Percentiles rank a stretch among this genome's conserved stretches.
These are phyloP conservation scores for Macrophya alboannulata DNA, from an alignment of 2,888 invertebrate species.

Conservation along the genomic window DNA sequence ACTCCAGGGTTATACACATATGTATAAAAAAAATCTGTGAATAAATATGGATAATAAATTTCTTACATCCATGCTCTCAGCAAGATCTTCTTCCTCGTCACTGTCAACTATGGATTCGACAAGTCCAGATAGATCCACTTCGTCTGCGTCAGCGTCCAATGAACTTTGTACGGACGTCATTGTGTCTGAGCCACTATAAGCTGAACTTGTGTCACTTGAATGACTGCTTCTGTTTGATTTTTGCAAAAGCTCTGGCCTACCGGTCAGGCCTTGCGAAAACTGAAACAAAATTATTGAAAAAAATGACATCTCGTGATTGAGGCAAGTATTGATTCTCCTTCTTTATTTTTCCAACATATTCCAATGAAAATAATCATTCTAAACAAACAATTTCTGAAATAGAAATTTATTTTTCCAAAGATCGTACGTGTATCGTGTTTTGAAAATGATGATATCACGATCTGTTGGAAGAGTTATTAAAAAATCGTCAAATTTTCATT, in stretches of 20 bases:
- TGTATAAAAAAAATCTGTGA: neutral
- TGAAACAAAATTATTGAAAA: conserved; percentile 64
- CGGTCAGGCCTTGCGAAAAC: conserved; percentile 79
- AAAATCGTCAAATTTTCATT: neutral
- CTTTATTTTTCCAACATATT: neutral
- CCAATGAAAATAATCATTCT: too few relatives aligned
- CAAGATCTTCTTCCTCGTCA: conserved; percentile 96
- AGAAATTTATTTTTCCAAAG: too few relatives aligned
- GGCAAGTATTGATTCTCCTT: neutral
- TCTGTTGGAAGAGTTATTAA: neutral
- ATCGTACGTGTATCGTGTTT: too few relatives aligned
- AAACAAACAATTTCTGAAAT: too few relatives aligned
- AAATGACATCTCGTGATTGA: neutral
- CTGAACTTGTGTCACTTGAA: conserved; percentile 97
- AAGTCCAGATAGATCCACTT: conserved; percentile 96
- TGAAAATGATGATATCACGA: neutral
- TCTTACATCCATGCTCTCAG: conserved; percentile 92
- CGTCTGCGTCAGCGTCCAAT: conserved; percentile 86
- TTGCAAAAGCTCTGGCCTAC: conserved; percentile 89
- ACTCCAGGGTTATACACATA: neutral
- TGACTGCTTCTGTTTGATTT: conserved; percentile 92
- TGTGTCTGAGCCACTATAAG: conserved; percentile 97
- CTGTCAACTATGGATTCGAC: conserved; percentile 98
- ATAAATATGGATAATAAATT: neutral
- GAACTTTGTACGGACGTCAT: conserved; percentile 97